Evolutionary conservation across 2,113 vertebrate genomes (phyloP), one percentile per base, ranked within the genome.

Genomic region (Cardinalis cardinalis): DNA sequence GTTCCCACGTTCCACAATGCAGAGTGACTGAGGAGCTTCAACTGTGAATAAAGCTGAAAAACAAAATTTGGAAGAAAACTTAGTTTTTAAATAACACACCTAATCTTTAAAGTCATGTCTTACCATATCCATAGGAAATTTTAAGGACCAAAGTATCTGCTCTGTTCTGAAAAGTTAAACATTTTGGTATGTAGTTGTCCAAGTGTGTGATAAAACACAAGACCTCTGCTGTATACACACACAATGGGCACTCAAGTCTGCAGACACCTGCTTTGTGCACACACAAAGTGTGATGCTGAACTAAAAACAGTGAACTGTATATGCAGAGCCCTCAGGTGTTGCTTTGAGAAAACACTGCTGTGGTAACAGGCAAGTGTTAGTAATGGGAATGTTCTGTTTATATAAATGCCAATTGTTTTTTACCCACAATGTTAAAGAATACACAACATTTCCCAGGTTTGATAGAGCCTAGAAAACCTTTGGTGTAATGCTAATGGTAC

Each of bases 1-100:
- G 66, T 63, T 95, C 31, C 97, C 97, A 11, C 97, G 96, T 63
- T 98, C 97, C 17, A 97, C 98, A 7, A 12, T 55, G 25, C 98
- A 98, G 4, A 32, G 34, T 15, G 88, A 76, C 63, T 78, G 94
- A 31, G 97, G 97, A 23, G 97, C 96, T 66, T 98, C 95, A 53
- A 99, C 98, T 5, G 96, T 98, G 91, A 98, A 98, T 71, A 99
- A 95, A 51, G 96, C 98, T 98, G 96, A 58, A 94, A 96, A 95
- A 92, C 59, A 88, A 94, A 61, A 59, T 75, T 87, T 55, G 56
- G 40, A 92, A 75, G 44, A 71, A 63, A 88, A 36, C 5, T 77
- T 90, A 58, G 6, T 44, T 88, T 92, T 79, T 53, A 24, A 81
- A 6, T 44, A 65, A 20, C 29, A 58, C 4, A 2, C 34, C 13